These are phyloP conservation scores for Ophioninae sp. DNA, from an alignment of 2,888 invertebrate genomes.

Conservation along the genomic window DNA sequence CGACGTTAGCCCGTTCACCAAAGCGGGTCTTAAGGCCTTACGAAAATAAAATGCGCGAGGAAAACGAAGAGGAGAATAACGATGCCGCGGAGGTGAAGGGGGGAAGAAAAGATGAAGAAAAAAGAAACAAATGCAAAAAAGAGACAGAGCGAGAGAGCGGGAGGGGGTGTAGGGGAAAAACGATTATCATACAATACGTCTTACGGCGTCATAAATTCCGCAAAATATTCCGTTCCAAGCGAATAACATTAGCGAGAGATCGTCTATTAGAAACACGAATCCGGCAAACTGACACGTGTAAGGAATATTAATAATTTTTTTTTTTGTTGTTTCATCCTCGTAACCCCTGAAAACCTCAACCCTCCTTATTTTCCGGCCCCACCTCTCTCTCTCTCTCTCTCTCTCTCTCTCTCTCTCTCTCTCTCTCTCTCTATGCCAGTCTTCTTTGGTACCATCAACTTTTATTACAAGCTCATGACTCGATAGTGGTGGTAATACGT, in stretches of 20 bases:
- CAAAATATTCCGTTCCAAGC: constrained; percentile 54
- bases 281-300: constrained; percentile 48
- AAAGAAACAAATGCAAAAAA: constrained; percentile 18
- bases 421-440: neutral
- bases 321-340: constrained; percentile 18
- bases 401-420: constrained; percentile 1
- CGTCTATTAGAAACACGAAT: constrained; percentile 48
- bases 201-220: constrained; percentile 58
- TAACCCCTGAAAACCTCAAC: constrained; percentile 6
- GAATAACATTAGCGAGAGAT: constrained; percentile 48
- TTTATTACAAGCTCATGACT: constrained; percentile 49
- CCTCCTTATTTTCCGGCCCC: neutral
- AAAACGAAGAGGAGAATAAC: constrained; percentile 7
- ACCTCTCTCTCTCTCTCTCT: neutral
- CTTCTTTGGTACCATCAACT: constrained; percentile 19
- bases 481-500: constrained; percentile 39
- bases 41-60: constrained; percentile 3
- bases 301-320: constrained; percentile 45
- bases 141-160: constrained; percentile 3
- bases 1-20: constrained; percentile 37
- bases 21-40: constrained; percentile 24
- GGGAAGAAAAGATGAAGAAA: constrained; percentile 7
- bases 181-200: constrained; percentile 59
- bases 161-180: constrained; percentile 10
- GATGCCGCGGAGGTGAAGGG: neutral